Percentiles rank a stretch among this genome's conserved stretches.
Evolutionary conservation across 2,113 vertebrate species (phyloP).

Genomic region (Antidorcas marsupialis): DNA sequence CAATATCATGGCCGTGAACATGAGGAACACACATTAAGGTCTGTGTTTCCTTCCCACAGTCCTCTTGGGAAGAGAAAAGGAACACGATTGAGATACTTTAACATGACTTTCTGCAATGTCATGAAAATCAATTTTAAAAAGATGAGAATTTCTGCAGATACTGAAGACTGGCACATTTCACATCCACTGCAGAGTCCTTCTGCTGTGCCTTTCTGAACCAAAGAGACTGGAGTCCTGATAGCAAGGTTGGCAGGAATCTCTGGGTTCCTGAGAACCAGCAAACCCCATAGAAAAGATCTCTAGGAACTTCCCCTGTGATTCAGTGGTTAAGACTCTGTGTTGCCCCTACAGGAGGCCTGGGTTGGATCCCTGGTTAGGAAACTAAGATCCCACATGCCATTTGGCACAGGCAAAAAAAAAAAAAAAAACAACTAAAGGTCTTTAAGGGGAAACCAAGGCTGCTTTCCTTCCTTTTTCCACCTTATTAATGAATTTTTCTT

Average conservation of each 20-base stretch:
- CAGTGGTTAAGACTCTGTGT: neutral
- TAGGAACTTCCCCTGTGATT: neutral
- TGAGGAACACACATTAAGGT: neutral
- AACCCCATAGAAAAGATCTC: neutral
- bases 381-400: neutral
- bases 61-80: neutral
- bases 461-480: neutral
- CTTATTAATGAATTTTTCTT: neutral
- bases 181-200: neutral
- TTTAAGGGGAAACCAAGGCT: neutral
- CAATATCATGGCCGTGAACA: neutral
- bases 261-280: neutral
- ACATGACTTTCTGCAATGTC: neutral
- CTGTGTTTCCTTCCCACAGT: neutral
- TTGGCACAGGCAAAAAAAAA: neutral
- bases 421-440: neutral
- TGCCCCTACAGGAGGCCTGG: neutral
- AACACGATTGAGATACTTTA: neutral
- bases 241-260: neutral
- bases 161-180: neutral
- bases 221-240: neutral
- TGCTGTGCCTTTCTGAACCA: fast-evolving
- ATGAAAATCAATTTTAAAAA: no score
- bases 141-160: no score
- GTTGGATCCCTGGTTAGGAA: neutral